A percentile compares a stretch with the other conserved stretches of the same genome.
These are phyloP conservation scores for Sialis lutaria DNA, from an alignment of 2,888 invertebrate species.

Conservation along the genomic window DNA sequence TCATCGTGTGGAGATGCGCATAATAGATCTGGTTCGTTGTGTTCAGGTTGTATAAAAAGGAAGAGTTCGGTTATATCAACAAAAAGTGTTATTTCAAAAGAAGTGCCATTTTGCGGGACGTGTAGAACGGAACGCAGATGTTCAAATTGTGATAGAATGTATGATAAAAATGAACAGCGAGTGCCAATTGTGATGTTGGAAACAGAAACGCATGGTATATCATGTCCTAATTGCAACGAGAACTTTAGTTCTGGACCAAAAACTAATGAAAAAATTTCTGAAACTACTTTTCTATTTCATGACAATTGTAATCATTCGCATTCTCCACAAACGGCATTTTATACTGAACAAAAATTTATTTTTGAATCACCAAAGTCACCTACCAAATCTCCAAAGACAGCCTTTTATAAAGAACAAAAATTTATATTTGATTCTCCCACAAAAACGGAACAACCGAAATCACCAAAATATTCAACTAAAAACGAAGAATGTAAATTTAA, in stretches of 20 bases:
- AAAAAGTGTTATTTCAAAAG: background rate
- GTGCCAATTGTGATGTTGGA: background rate
- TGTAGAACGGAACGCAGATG: background rate
- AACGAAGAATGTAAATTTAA: constrained; percentile 42
- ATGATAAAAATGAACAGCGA: background rate
- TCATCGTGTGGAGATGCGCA: background rate
- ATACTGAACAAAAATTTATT: constrained; percentile 10
- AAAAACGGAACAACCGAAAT: constrained; percentile 1
- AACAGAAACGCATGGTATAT: background rate
- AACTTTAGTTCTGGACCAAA: background rate
- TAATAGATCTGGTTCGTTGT: background rate
- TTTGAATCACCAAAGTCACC: constrained; percentile 7
- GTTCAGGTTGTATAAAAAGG: background rate
- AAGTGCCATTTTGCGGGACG: background rate
- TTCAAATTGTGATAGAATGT: background rate
- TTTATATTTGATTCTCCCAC: constrained; percentile 10
- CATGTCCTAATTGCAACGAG: background rate
- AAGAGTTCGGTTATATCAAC: background rate
- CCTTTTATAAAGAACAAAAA: constrained; percentile 8
- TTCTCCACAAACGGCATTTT: constrained; percentile 4
- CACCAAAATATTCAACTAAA: constrained; percentile 14
- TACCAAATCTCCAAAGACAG: constrained; percentile 8
- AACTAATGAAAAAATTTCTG: background rate
- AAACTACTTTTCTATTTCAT: constrained; percentile 1
- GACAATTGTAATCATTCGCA: background rate